Percentiles rank a stretch among this genome's conserved stretches.
These are phyloP conservation scores for Sinotaia quadrata DNA, from an alignment of 2,888 invertebrate species.

Conservation along the genomic window DNA sequence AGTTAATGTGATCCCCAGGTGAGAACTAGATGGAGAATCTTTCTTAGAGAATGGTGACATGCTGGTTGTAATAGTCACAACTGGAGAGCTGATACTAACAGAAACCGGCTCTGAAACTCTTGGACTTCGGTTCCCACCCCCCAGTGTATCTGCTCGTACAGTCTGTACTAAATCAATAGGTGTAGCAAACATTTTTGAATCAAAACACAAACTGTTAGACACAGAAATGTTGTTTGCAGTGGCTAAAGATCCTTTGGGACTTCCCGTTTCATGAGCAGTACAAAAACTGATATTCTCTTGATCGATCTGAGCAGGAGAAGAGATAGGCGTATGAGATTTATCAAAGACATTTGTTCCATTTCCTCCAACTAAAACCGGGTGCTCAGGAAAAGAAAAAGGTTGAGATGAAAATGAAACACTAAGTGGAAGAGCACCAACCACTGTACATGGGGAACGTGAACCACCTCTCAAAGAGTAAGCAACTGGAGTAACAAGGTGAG, in stretches of 20 bases:
- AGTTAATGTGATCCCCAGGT: background rate
- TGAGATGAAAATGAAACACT: background rate
- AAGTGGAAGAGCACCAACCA: background rate
- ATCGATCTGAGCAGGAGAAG: background rate
- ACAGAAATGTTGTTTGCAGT: background rate
- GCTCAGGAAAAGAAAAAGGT: conserved; percentile 6
- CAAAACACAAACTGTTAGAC: background rate
- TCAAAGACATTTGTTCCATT: background rate
- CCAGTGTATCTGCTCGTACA: background rate
- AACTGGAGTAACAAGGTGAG: background rate
- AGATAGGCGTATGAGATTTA: background rate
- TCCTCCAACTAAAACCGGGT: background rate
- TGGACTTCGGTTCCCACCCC: conserved; percentile 3
- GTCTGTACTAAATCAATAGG: background rate
- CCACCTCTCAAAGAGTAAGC: background rate
- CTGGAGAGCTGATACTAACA: background rate
- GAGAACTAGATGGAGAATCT: background rate
- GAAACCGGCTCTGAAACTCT: background rate
- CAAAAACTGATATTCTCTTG: background rate
- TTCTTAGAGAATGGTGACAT: background rate
- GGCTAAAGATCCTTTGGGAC: background rate
- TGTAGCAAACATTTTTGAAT: no score
- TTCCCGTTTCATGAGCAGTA: background rate
- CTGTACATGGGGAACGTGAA: conserved; percentile 6
- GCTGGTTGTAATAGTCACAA: background rate